phyloP scores from a whole-genome alignment of 2,888 invertebrate genomes.

The Craniophora ligustri region DNA sequence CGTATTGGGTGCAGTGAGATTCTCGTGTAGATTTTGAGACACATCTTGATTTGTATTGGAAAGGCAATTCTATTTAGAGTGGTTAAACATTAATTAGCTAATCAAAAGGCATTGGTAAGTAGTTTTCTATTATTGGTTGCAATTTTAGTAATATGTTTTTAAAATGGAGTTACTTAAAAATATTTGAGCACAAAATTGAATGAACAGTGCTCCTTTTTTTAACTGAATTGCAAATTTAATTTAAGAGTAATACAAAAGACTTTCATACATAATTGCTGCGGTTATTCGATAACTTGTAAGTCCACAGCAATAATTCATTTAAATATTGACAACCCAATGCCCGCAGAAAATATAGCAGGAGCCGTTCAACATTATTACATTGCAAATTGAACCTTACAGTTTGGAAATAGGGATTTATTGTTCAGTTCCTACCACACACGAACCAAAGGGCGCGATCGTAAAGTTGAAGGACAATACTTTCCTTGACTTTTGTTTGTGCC shows the following conservation, averaged over 20 bases:
- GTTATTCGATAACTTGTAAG: constrained; percentile 26
- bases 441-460: constrained; percentile 39
- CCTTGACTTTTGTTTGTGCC: constrained; percentile 51
- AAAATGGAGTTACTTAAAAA: too few species aligned
- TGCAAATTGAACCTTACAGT: constrained; percentile 12
- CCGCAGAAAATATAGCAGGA: constrained; percentile 42
- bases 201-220: constrained; percentile 9
- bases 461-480: constrained; percentile 64
- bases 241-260: constrained; percentile 16
- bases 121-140: too few species aligned
- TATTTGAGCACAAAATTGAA: constrained; percentile 9
- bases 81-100: background rate
- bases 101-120: too few species aligned
- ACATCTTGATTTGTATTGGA: constrained; percentile 9
- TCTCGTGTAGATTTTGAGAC: constrained; percentile 30
- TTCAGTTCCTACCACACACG: constrained; percentile 31
- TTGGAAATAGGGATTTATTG: constrained; percentile 4
- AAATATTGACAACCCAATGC: constrained; percentile 54
- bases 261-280: constrained; percentile 37
- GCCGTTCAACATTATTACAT: constrained; percentile 3
- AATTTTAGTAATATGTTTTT: too few species aligned
- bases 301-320: constrained; percentile 54
- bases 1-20: constrained; percentile 34
- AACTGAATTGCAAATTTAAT: constrained; percentile 28
- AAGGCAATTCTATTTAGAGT: constrained; percentile 10